Evolutionary conservation across 2,797 vertebrate species (phyloP), one percentile per base, ranked within the genome.

Genomic region (Falco berigora): DNA sequence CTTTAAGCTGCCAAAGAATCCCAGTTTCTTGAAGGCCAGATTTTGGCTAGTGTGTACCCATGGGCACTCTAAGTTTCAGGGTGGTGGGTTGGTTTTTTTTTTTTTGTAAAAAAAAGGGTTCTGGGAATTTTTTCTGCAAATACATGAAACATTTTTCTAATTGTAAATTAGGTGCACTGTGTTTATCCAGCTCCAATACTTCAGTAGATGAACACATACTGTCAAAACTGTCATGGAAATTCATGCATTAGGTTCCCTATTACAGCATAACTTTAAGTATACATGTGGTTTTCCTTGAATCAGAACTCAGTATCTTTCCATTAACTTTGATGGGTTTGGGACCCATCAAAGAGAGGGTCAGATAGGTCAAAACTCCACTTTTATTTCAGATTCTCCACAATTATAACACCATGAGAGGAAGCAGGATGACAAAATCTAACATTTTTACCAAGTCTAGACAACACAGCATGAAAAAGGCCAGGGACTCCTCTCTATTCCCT

Each of bases 391-490:
- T 85, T 83, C 84, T 64, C 63, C 68, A 71, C 71, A 82, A 76
- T 95, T 73, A 25, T 46, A 86, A 67, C 55, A 82, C 59, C 38
- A 69, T 3, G 23, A 96, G 63, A 91, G 55, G 56, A 94, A 92
- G 50, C 20, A 74, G 34, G 49, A 94, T 86, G 78, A 95, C 93
- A 94, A 95, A 84, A 95, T 90, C 63, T 74, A 93, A 86, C 85
- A 92, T 96, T 96, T 88, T 95, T 95, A 42, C 36, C 49, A 80
- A 90, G 96, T 96, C 96, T 95, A 96, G 95, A 97, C 96, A 92
- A 95, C 83, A 92, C 95, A 96, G 95, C 93, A 94, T 76, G 93
- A 93, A 96, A 95, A 87, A 92, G 93, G 76, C 83, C 88, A 92
- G 47, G 69, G 86, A 92, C 67, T 94, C 77, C 74, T 82, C 55